Percentiles rank a stretch among this genome's conserved stretches.
Conservation (phyloP, 2,113 vertebrate species). For the Pycnonotus jocosus region DNA sequence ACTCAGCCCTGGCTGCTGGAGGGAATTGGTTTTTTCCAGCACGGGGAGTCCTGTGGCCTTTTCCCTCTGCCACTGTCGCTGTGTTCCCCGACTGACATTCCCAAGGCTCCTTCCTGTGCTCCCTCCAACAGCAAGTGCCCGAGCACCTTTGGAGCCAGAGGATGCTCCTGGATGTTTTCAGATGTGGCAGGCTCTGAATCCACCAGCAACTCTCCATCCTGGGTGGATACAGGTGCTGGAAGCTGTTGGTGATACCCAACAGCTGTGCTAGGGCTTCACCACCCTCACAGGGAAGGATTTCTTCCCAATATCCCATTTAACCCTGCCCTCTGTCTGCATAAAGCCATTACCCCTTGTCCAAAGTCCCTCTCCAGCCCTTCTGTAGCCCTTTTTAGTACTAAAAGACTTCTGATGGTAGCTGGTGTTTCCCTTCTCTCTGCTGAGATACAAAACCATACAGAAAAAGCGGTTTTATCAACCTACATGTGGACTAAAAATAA, state of each 20-base stretch:
- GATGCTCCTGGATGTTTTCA: background rate
- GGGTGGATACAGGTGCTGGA: background rate
- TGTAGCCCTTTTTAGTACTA: background rate
- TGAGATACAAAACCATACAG: background rate
- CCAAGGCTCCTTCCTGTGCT: background rate
- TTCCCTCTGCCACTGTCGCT: background rate
- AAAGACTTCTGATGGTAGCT: background rate
- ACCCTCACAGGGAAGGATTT: background rate
- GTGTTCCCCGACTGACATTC: background rate
- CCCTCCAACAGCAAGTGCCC: background rate
- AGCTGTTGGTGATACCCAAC: background rate
- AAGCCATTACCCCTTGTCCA: background rate
- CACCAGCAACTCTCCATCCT: background rate
- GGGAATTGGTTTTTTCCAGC: rapidly evolving
- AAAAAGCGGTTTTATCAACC: background rate
- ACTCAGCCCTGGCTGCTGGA: background rate
- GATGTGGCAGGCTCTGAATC: background rate
- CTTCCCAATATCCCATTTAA: background rate
- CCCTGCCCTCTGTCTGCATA: background rate
- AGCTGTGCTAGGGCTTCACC: background rate
- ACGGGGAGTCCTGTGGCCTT: background rate
- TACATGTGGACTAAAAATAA: background rate
- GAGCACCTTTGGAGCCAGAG: background rate
- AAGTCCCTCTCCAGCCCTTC: background rate
- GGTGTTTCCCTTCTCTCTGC: background rate